Percentiles rank a stretch among this genome's conserved stretches.
Conservation (phyloP, 1,140 invertebrate species). For the Drosophila simulans region DNA sequence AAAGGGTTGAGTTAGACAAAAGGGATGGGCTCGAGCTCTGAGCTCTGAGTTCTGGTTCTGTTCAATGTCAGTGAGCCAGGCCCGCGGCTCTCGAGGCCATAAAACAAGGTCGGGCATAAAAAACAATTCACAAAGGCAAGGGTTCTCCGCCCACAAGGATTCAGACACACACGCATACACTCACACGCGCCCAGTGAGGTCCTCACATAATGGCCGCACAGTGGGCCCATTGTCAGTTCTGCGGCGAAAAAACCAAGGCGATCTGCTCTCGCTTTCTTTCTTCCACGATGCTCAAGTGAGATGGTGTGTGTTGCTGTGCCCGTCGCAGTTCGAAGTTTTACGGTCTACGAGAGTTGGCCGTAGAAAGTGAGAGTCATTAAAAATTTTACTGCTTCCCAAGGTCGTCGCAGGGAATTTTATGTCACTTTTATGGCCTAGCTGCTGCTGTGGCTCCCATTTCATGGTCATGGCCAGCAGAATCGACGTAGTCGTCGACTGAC, state of each 20-base stretch:
- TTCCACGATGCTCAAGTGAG: conserved; percentile 43
- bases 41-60: conserved; percentile 36
- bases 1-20: conserved; percentile 63
- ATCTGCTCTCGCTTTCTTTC: conserved; percentile 51
- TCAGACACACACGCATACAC: conserved; percentile 10
- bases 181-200: conserved; percentile 37
- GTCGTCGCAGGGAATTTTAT: conserved; percentile 81
- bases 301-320: conserved; percentile 10
- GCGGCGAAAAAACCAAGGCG: conserved; percentile 52
- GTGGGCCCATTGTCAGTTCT: conserved; percentile 62
- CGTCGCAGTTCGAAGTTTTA: conserved; percentile 66
- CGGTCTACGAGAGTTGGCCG: conserved; percentile 72
- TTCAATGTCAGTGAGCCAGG: conserved; percentile 58
- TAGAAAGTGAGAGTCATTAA: conserved; percentile 85
- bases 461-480: conserved; percentile 24
- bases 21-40: conserved; percentile 37
- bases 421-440: conserved; percentile 66
- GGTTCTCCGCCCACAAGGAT: conserved; percentile 34
- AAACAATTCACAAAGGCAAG: conserved; percentile 59
- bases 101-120: conserved; percentile 63
- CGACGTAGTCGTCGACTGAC: conserved; percentile 45
- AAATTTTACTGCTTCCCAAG: conserved; percentile 84
- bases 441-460: conserved; percentile 41
- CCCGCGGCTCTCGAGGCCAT: conserved; percentile 54
- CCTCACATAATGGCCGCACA: conserved; percentile 69